Evolutionary conservation across 2,797 vertebrate species (phyloP), one percentile per base, ranked within the genome.

Genomic region (Channa striata): DNA sequence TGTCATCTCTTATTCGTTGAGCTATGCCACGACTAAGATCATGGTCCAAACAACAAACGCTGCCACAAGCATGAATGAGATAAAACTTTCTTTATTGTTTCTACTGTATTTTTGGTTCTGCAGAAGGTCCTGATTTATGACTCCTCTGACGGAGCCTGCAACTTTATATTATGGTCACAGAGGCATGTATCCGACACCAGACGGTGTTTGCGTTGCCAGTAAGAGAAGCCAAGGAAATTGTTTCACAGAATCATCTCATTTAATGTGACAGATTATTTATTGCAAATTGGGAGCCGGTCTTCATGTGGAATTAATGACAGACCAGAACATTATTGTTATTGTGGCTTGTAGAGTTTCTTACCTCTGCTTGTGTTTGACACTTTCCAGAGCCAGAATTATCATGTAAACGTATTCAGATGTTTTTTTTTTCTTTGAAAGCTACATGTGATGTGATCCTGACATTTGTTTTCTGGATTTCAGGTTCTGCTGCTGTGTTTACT

Each of bases 401-500:
- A 12, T 59, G 23, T 8, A 42, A 74, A 53, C 13, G 36, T 19
- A 16, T 6, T 39, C 8, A 3, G 30, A 11, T 4, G n/a, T n/a
- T n/a, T n/a, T 0, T 51, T 33, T 62, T 67, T 33, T 40, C 5
- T 30, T 25, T 58, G 1, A 36, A 3, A 36, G 34, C 21, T 37
- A 8, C 12, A 8, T 54, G 34, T 50, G 33, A 62, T 52, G 20
- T 60, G 14, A 40, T 46, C 17, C 43, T 40, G 39, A 68, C 14
- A 2, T 63, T 40, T 82, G n/a, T 44, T 59, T 2, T 74, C 43
- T 78, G 44, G n/a, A 1, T 73, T 84, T 9, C 10, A 99, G 97
- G 91, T 97, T 30, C 88, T 97, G 68, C 94, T 96, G 75, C 92
- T 97, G 66, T 94, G 92, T 63, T 64, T 97, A 43, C 88, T 99